Conservation (phyloP, 2,888 invertebrate species). For the Brenthis ino region DNA sequence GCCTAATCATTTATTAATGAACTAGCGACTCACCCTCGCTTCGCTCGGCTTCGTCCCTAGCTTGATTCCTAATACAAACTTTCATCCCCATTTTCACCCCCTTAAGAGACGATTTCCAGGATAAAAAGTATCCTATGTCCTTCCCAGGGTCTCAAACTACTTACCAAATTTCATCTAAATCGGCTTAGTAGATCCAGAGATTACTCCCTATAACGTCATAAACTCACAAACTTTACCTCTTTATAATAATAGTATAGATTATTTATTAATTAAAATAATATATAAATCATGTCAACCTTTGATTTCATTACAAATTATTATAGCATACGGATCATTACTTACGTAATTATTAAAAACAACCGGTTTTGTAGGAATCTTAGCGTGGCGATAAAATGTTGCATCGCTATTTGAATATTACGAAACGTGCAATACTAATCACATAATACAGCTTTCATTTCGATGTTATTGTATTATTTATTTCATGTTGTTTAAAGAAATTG, state of each 20-base stretch:
- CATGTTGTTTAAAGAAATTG: background rate
- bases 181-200: too few species aligned
- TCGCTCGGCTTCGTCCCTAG: too few species aligned
- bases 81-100: too few species aligned
- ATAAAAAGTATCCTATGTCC: too few species aligned
- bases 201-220: too few species aligned
- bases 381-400: constrained; percentile 26
- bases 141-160: too few species aligned
- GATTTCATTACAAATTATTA: constrained; percentile 7
- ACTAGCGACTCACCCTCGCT: background rate
- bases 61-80: too few species aligned
- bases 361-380: constrained; percentile 8
- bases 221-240: too few species aligned
- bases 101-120: too few species aligned
- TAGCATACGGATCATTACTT: background rate
- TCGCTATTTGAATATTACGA: constrained; percentile 34
- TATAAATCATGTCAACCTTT: constrained; percentile 18
- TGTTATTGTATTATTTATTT: background rate
- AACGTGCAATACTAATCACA: constrained; percentile 23
- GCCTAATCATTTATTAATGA: background rate
- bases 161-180: too few species aligned
- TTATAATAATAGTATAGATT: too few species aligned
- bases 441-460: constrained; percentile 14
- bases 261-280: background rate
- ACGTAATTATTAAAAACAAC: constrained; percentile 15